Conservation (phyloP, 2,113 vertebrate genomes). For the Tautogolabrus adspersus region DNA sequence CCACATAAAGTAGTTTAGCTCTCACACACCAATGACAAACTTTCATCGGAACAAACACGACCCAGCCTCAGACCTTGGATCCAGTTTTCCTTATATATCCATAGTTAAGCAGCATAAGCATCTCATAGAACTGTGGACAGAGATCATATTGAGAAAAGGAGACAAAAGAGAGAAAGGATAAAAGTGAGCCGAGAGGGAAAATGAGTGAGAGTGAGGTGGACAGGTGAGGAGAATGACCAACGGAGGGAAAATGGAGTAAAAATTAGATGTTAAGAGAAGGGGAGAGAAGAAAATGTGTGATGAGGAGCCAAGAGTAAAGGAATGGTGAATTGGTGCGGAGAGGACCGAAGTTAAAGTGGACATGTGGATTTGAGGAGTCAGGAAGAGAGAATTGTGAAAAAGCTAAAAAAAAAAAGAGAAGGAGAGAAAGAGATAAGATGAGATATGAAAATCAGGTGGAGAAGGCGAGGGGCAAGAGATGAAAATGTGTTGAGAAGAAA, state of each 20-base stretch:
- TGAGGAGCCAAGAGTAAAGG: no score
- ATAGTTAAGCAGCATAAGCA: not conserved
- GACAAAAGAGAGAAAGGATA: not conserved
- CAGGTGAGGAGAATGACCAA: not conserved
- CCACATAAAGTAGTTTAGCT: no score
- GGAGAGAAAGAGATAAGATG: not conserved
- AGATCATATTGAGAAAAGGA: not conserved
- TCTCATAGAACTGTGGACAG: not conserved
- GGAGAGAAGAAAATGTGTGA: no score
- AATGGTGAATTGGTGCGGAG: not conserved
- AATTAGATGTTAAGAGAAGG: not conserved
- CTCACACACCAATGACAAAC: no score
- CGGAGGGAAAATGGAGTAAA: not conserved
- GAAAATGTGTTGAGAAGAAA: not conserved
- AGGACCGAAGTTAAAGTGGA: not conserved
- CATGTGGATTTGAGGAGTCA: not conserved
- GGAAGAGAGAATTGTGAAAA: not conserved
- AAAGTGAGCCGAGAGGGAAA: not conserved
- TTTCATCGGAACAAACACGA: no score
- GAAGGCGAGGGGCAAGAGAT: not conserved
- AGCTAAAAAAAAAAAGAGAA: not conserved
- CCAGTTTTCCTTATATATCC: not conserved
- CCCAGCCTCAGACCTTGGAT: not conserved
- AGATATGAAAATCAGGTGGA: not conserved
- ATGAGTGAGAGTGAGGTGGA: not conserved